A percentile compares a stretch with the other conserved stretches of the same genome.
phyloP scores from a whole-genome alignment of 2,797 vertebrate genomes.

The Sebastes hubbsi region DNA sequence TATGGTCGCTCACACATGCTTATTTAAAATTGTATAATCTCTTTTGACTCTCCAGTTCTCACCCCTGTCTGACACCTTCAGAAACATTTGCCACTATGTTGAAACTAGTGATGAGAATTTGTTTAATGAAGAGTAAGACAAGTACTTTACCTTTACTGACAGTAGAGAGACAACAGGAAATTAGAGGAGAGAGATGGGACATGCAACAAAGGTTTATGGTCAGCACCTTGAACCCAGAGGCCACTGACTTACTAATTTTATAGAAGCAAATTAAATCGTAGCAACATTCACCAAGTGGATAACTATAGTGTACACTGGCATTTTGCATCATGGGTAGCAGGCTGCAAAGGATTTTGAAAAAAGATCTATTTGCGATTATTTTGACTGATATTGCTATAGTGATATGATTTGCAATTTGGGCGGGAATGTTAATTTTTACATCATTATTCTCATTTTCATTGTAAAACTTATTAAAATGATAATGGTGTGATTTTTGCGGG shows the following conservation, averaged over 20 bases:
- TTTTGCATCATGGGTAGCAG: not conserved
- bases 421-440: too few species aligned
- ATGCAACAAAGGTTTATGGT: not conserved
- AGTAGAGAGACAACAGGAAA: not conserved
- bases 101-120: not conserved
- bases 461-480: too few species aligned
- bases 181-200: not conserved
- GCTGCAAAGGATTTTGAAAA: not conserved
- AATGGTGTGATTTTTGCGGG: too few species aligned
- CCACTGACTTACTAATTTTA: not conserved
- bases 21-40: not conserved
- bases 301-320: not conserved
- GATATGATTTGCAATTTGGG: too few species aligned
- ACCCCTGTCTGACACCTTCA: not conserved
- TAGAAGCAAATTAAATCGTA: not conserved
- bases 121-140: not conserved
- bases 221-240: not conserved
- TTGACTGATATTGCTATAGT: too few species aligned
- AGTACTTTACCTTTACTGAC: not conserved
- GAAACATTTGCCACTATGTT: not conserved
- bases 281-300: not conserved
- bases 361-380: too few species aligned
- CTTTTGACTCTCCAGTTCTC: not conserved
- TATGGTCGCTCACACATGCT: too few species aligned
- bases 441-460: too few species aligned